Evolutionary conservation across 1,140 invertebrate species (phyloP), one percentile per base, ranked within the genome.

Genomic region (Drosophila athabasca): DNA sequence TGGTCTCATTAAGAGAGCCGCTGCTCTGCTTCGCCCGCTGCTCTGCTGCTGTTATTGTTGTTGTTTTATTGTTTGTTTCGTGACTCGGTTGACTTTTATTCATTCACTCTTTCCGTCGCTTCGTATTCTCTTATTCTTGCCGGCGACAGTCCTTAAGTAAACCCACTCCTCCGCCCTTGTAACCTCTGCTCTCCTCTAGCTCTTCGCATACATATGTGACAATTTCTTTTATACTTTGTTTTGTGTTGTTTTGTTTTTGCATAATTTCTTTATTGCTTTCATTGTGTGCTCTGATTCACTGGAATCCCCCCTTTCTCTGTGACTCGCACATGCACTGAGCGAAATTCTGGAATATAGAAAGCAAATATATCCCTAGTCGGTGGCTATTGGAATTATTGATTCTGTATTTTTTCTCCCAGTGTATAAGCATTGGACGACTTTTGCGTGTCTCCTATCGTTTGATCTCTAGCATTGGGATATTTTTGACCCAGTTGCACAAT

Each of bases 1-100:
- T 52, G 44, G 70, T 66, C 61, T 65, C 64, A 72, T 78, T 82
- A 88, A 82, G 75, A 68, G 83, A 48, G 11, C 35, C 17, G 17
- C 17, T 19, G 13, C 35, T 68, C 83, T 76, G 72, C 62, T 45
- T 35, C 35, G 1, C 35, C 1, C 11, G 35, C 35, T 39, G 35
- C 35, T 39, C 11, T 13, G 31, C 31, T 8, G 24, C 31, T 59
- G 61, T 59, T 70, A 24, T 60, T 81, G 35, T 61, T 60, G 31
- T 31, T 35, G 31, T 35, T 19, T 19, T 35, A 35, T 39, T 39
- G 35, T 39, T 39, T 39, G 35, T 68, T 53, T 60, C 31, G 62
- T 55, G 35, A 45, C 45, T 67, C 54, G 43, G 9, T 67, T 49
- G 48, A 43, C 68, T 48, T 55, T 44, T 54, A 24, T 19, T 35